phyloP scores from a whole-genome alignment of 2,888 invertebrate species.

The Sussaba pulchella region DNA sequence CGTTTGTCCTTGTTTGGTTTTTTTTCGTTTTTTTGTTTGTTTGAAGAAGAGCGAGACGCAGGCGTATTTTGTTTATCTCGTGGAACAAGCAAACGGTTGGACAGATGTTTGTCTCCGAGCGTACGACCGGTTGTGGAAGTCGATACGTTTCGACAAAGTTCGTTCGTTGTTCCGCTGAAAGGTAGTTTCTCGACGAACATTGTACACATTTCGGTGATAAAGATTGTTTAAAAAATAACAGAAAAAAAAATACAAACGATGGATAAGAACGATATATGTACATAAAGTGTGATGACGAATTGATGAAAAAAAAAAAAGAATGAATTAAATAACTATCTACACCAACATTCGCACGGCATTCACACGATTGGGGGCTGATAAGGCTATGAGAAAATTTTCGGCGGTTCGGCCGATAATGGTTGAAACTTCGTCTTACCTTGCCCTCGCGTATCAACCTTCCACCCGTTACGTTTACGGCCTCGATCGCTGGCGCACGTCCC shows the following conservation, averaged over 20 bases:
- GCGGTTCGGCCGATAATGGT: constrained; percentile 53
- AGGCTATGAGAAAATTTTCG: constrained; percentile 74
- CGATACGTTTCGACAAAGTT: constrained; percentile 69
- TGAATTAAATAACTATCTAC: constrained; percentile 57
- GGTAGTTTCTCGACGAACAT: constrained; percentile 69
- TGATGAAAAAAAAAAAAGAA: constrained; percentile 33
- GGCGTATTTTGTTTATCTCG: constrained; percentile 43
- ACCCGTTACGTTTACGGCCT: constrained; percentile 97
- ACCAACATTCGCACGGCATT: constrained; percentile 71
- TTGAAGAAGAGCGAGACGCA: constrained; percentile 37
- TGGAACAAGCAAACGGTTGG: constrained; percentile 61
- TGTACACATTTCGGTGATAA: constrained; percentile 62
- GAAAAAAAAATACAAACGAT: constrained; percentile 13
- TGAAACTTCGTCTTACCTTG: constrained; percentile 91
- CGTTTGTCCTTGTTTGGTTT: constrained; percentile 44
- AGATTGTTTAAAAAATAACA: constrained; percentile 15
- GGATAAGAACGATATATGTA: constrained; percentile 57
- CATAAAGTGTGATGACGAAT: constrained; percentile 63
- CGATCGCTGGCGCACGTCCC: constrained; percentile 97
- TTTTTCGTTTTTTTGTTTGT: too few relatives aligned
- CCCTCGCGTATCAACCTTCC: constrained; percentile 98
- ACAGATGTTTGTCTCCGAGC: constrained; percentile 63
- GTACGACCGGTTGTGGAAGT: constrained; percentile 71
- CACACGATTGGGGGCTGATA: constrained; percentile 73
- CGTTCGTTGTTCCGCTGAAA: constrained; percentile 75